A percentile compares a stretch with the other conserved stretches of the same genome.
phyloP scores from a whole-genome alignment of 2,888 invertebrate genomes.

The Pemphredon lugubris region DNA sequence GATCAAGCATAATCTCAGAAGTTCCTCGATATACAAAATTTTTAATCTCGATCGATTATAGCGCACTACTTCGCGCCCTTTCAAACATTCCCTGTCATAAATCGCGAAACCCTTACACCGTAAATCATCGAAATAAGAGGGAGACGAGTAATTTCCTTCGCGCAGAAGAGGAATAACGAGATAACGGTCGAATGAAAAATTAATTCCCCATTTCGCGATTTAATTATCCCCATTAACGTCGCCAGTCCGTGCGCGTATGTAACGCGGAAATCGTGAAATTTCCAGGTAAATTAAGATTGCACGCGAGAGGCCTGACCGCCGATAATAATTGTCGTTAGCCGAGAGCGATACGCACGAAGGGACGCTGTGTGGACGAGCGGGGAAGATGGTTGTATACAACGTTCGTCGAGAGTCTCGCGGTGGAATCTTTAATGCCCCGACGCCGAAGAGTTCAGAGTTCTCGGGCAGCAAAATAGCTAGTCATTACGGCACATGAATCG shows the following conservation, averaged over 20 bases:
- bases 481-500: constrained; percentile 68
- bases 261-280: too few relatives aligned
- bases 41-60: too few relatives aligned
- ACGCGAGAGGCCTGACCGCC: constrained; percentile 44
- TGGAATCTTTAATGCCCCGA: constrained; percentile 61
- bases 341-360: constrained; percentile 10
- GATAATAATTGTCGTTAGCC: constrained; percentile 57
- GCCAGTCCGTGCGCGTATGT: not conserved
- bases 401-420: constrained; percentile 62
- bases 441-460: constrained; percentile 65
- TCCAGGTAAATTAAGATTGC: constrained; percentile 60
- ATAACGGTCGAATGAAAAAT: constrained; percentile 31
- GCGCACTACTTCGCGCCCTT: too few relatives aligned
- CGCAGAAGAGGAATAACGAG: too few relatives aligned
- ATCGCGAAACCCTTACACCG: too few relatives aligned
- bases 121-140: too few relatives aligned
- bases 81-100: too few relatives aligned
- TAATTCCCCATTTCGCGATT: not conserved
- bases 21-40: too few relatives aligned
- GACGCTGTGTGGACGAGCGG: not conserved
- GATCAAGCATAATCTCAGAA: too few relatives aligned
- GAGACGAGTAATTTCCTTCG: too few relatives aligned
- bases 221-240: constrained; percentile 36
- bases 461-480: constrained; percentile 66
- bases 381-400: too few relatives aligned